These are phyloP conservation scores for Anoplopoma fimbria DNA, from an alignment of 2,113 vertebrate species.

Conservation along the genomic window DNA sequence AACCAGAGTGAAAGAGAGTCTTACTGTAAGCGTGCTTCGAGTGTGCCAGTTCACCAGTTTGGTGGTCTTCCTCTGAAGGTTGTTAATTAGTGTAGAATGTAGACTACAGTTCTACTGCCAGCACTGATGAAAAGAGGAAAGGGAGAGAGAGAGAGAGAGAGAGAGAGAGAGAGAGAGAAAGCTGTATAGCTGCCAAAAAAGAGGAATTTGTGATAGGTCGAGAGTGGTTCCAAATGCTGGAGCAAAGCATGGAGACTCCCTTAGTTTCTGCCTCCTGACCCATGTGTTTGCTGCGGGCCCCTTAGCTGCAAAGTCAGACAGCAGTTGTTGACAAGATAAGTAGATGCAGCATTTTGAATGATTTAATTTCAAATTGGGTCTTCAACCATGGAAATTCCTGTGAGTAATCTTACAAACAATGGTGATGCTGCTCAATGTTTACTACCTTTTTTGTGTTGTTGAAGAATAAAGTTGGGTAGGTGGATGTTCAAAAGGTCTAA, in stretches of 20 bases:
- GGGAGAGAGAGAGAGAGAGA: conserved; percentile 25
- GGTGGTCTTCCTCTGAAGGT: conserved; percentile 85
- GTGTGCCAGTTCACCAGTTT: conserved; percentile 89
- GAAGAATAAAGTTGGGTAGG: neutral
- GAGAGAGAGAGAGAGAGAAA: conserved; percentile 44
- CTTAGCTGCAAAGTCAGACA: conserved; percentile 45
- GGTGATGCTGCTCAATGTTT: conserved; percentile 32
- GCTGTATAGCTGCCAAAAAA: conserved; percentile 88
- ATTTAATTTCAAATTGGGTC: conserved; percentile 1
- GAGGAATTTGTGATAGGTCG: conserved; percentile 89
- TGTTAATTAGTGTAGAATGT: conserved; percentile 94
- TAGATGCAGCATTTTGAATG: neutral
- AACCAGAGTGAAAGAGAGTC: conserved; percentile 45
- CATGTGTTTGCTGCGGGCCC: conserved; percentile 53
- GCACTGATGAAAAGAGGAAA: conserved; percentile 86
- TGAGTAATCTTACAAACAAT: neutral
- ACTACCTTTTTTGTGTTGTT: conserved; percentile 47
- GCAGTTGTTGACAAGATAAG: conserved; percentile 19
- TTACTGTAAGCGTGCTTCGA: conserved; percentile 76
- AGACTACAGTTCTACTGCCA: conserved; percentile 90
- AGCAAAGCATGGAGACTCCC: conserved; percentile 79
- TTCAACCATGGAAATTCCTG: neutral
- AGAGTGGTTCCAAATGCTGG: conserved; percentile 88
- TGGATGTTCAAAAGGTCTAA: conserved; percentile 2
- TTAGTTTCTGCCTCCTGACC: conserved; percentile 84